Evolutionary conservation across 1,140 invertebrate species (phyloP).

Genomic region (Cardiocondyla obscurior): DNA sequence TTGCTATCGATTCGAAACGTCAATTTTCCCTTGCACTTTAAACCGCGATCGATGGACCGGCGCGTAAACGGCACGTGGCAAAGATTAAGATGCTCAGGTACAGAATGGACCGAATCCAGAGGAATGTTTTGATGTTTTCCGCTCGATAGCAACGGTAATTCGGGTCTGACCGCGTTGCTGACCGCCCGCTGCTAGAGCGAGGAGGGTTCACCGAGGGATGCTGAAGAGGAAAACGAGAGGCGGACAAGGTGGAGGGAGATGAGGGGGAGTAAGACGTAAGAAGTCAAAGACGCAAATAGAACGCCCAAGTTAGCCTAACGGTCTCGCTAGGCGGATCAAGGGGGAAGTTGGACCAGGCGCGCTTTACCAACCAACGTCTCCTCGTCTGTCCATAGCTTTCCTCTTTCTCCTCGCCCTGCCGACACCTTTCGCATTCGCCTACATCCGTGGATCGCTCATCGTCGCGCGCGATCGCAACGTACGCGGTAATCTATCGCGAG

Average conservation of each 20-base stretch:
- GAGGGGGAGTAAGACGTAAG: conserved; percentile 73
- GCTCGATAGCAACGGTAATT: conserved; percentile 64
- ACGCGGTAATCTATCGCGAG: background rate
- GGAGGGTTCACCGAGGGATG: conserved; percentile 56
- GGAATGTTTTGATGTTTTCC: conserved; percentile 56
- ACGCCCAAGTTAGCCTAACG: conserved; percentile 83
- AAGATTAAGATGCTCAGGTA: background rate
- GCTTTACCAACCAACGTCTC: conserved; percentile 69
- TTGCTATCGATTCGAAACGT: background rate
- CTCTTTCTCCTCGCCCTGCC: conserved; percentile 59
- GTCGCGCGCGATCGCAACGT: background rate
- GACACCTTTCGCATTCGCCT: conserved; percentile 54
- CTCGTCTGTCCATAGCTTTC: conserved; percentile 60
- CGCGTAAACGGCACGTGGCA: background rate
- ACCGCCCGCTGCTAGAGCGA: conserved; percentile 71
- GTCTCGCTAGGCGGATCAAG: conserved; percentile 77
- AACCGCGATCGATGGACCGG: background rate
- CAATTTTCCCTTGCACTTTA: background rate
- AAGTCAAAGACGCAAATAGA: conserved; percentile 82
- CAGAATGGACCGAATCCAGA: conserved; percentile 34
- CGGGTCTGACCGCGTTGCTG: conserved; percentile 75
- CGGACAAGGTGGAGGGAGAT: conserved; percentile 56
- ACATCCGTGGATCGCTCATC: conserved; percentile 6
- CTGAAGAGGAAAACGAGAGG: conserved; percentile 66
- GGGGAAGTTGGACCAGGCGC: conserved; percentile 72